These are phyloP conservation scores for Amblyraja radiata DNA, from an alignment of 2,797 vertebrate species.

Conservation along the genomic window DNA sequence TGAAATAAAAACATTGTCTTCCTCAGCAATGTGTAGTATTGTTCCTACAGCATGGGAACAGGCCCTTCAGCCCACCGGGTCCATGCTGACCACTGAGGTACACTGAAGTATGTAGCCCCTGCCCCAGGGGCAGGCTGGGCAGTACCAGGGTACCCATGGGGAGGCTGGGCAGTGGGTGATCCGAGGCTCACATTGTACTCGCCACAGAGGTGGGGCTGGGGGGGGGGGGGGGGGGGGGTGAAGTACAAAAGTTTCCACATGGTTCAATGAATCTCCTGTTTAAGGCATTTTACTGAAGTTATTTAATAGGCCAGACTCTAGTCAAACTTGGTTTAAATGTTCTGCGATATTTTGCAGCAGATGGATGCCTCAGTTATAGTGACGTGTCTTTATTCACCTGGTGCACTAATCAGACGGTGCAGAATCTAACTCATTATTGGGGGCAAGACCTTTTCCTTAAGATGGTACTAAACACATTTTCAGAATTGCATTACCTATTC, in stretches of 20 bases:
- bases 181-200: no score
- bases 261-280: not conserved
- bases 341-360: not conserved
- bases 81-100: no score
- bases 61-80: no score
- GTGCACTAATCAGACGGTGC: not conserved
- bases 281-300: not conserved
- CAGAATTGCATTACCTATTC: not conserved
- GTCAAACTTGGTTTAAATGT: not conserved
- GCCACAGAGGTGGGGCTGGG: not conserved
- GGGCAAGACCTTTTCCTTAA: not conserved
- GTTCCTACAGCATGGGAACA: no score
- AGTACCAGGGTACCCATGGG: no score
- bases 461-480: not conserved
- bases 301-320: not conserved
- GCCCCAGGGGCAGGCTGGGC: no score
- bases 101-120: no score
- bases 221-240: not conserved
- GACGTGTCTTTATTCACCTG: no score
- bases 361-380: not conserved
- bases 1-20: no score
- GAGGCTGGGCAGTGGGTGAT: no score
- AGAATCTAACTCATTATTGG: not conserved
- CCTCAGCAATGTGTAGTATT: no score
- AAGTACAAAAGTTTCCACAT: not conserved